Percentiles rank a stretch among this genome's conserved stretches.
Evolutionary conservation across 2,113 vertebrate species (phyloP).

Genomic region (Tragelaphus imberbis): DNA sequence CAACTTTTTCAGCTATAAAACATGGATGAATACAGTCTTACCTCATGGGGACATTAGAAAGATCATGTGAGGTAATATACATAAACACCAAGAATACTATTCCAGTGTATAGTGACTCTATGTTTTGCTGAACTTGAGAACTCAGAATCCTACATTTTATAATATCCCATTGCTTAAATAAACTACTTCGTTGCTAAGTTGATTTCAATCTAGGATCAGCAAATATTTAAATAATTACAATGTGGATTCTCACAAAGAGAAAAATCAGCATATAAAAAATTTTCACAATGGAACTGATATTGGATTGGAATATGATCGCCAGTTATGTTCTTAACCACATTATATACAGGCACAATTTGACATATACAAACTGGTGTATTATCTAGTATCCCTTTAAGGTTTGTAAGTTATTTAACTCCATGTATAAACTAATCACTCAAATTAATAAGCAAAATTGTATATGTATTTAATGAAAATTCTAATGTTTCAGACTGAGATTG

Average conservation of each 20-base stretch:
- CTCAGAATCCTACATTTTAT: background rate
- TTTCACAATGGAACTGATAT: background rate
- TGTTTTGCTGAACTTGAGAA: background rate
- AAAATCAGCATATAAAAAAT: background rate
- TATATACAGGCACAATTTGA: background rate
- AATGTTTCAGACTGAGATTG: background rate
- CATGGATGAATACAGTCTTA: background rate
- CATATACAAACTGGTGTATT: background rate
- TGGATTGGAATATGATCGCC: background rate
- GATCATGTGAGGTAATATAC: background rate
- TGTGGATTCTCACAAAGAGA: background rate
- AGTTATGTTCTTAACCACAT: background rate
- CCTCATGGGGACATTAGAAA: background rate
- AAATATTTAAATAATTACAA: constrained; percentile 17
- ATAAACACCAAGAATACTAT: background rate
- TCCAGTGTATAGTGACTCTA: background rate
- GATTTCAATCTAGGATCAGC: background rate
- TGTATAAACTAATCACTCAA: background rate
- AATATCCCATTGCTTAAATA: background rate
- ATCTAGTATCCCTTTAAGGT: background rate
- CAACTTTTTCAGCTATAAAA: background rate
- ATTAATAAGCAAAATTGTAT: background rate
- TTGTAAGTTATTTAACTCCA: background rate
- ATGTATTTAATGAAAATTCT: background rate
- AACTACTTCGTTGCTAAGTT: background rate